Percentiles rank a stretch among this genome's conserved stretches.
phyloP scores from a whole-genome alignment of 2,113 vertebrate species.

The Chaenocephalus aceratus region DNA sequence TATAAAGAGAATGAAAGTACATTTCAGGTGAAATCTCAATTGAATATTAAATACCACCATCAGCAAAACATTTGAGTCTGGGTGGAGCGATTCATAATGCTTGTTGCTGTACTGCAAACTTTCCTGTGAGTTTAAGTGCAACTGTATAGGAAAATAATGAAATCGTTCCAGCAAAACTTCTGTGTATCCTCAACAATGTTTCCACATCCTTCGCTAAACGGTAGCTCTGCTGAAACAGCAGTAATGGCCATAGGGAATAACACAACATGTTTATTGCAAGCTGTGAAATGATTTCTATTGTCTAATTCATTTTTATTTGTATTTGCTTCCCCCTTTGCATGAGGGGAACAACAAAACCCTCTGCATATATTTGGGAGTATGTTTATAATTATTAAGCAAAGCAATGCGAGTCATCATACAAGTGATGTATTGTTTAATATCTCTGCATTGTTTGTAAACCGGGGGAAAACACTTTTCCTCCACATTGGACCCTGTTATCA shows the following conservation, averaged over 20 bases:
- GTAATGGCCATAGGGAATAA: conserved; percentile 1
- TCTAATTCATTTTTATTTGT: not conserved
- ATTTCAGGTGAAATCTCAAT: not conserved
- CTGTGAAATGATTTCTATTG: not conserved
- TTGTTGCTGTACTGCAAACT: not conserved
- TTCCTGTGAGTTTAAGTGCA: not conserved
- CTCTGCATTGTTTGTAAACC: not conserved
- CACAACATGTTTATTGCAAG: not conserved
- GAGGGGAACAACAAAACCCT: not conserved
- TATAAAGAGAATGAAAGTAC: not conserved
- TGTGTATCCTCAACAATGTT: not conserved
- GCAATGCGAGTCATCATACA: not conserved
- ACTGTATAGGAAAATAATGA: not conserved
- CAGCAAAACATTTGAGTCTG: not conserved
- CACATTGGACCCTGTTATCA: not conserved
- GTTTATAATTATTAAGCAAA: not conserved
- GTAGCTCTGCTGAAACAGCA: not conserved
- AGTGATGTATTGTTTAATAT: conserved; percentile 56
- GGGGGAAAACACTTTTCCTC: not conserved
- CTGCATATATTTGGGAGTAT: conserved; percentile 11
- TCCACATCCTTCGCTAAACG: conserved; percentile 7
- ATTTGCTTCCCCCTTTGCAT: not conserved
- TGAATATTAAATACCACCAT: not conserved
- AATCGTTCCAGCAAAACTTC: not conserved
- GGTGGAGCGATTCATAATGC: not conserved